phyloP scores from a whole-genome alignment of 35 echinoderm and acorn worm genomes.

The Lytechinus pictus region DNA sequence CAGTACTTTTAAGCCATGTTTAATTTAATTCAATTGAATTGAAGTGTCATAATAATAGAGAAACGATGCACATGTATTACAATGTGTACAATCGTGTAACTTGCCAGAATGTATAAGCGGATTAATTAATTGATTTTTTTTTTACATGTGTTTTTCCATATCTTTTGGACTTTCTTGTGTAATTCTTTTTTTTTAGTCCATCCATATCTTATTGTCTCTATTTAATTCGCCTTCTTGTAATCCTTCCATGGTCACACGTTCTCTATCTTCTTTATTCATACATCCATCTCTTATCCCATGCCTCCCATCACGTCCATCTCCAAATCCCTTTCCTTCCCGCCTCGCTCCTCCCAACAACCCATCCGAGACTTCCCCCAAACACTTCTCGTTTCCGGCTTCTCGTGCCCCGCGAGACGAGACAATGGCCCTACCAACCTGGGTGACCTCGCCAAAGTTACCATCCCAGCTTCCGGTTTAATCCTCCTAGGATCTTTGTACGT shows the following conservation, averaged over 20 bases:
- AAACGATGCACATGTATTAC: too few species aligned
- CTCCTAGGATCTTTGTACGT: not conserved
- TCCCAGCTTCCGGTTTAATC: constrained; percentile 35
- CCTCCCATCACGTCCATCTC: constrained; percentile 35
- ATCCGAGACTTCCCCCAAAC: constrained; percentile 41
- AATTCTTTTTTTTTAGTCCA: not conserved
- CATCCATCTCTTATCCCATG: not conserved
- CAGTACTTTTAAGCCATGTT: too few species aligned
- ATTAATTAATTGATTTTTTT: not conserved
- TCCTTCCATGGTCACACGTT: not conserved
- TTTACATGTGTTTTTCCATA: not conserved
- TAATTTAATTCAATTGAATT: too few species aligned
- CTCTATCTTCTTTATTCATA: not conserved
- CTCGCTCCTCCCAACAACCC: constrained; percentile 52
- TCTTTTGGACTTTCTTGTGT: not conserved
- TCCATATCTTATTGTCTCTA: not conserved
- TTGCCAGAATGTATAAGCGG: too few species aligned
- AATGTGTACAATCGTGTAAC: too few species aligned
- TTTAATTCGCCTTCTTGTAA: not conserved
- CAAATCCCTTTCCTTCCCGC: constrained; percentile 24
- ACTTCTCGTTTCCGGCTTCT: constrained; percentile 47
- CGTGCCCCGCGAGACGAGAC: constrained; percentile 36
- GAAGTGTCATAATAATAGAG: too few species aligned
- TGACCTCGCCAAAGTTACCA: constrained; percentile 52
- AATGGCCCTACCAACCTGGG: constrained; percentile 18